Conservation (phyloP, 2,888 invertebrate species). For the Cephus sareptanus region DNA sequence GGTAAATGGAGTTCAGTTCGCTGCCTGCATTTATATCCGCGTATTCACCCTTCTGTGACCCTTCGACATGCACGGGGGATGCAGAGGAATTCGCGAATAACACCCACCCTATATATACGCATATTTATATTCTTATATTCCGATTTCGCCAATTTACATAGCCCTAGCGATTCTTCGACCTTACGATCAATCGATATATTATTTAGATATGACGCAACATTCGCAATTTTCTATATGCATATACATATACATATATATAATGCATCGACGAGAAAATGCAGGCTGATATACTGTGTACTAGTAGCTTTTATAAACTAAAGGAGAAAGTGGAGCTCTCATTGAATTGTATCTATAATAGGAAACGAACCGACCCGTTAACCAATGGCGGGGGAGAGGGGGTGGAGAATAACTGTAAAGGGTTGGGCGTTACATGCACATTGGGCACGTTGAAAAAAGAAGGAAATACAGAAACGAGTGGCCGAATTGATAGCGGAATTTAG, state of each 20-base stretch:
- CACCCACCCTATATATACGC: neutral
- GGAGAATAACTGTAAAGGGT: neutral
- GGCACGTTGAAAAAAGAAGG: slow-evolving; percentile 1
- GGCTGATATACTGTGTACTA: neutral
- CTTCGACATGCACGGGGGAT: neutral
- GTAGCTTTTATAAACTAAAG: neutral
- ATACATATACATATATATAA: neutral
- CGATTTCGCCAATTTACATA: neutral
- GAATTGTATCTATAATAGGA: neutral
- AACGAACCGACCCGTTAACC: neutral
- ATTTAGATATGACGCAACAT: neutral
- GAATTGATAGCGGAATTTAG: slow-evolving; percentile 42
- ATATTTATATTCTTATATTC: neutral
- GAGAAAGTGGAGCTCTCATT: neutral
- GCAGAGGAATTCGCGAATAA: slow-evolving; percentile 1
- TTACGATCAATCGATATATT: neutral
- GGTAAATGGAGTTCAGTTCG: slow-evolving; percentile 16
- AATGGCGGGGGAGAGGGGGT: neutral
- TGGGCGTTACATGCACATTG: neutral
- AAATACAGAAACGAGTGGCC: slow-evolving; percentile 35
- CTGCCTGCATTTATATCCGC: slow-evolving; percentile 12
- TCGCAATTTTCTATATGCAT: neutral
- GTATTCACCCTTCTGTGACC: neutral
- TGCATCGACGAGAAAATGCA: neutral
- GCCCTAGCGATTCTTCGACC: neutral